Evolutionary conservation across 92 coral and sea anemone genomes (phyloP).

Genomic region (Palythoa grandis): DNA sequence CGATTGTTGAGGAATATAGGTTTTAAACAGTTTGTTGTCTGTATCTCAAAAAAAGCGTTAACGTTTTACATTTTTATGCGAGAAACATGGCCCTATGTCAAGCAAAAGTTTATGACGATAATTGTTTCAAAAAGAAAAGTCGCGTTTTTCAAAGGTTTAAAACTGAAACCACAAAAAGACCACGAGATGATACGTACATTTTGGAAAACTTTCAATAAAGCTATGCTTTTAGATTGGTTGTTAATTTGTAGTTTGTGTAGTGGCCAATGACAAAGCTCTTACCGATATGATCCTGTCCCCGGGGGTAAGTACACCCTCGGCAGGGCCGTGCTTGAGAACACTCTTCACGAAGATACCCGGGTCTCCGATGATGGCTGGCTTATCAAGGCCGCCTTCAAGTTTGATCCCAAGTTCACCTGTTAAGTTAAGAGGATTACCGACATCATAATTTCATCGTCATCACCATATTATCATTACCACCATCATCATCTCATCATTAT

Average conservation of each 20-base stretch:
- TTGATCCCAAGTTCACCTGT: constrained; percentile 34
- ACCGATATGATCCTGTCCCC: constrained; percentile 41
- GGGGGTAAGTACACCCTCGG: constrained; percentile 18
- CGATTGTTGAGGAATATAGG: too few relatives aligned
- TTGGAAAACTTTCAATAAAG: neutral
- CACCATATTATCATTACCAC: neutral
- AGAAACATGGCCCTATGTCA: too few relatives aligned
- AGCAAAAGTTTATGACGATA: too few relatives aligned
- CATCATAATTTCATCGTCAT: neutral
- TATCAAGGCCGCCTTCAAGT: constrained; percentile 37
- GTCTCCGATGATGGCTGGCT: constrained; percentile 37
- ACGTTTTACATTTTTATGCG: too few relatives aligned
- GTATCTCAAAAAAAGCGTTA: too few relatives aligned
- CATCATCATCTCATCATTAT: too few relatives aligned
- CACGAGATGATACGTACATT: too few relatives aligned
- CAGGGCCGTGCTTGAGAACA: constrained; percentile 20
- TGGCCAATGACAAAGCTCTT: neutral
- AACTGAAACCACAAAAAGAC: too few relatives aligned
- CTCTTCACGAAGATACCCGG: constrained; percentile 43
- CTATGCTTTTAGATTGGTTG: neutral
- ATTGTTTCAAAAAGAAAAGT: too few relatives aligned
- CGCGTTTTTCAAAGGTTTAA: too few relatives aligned
- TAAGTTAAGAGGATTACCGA: neutral
- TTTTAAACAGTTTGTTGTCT: too few relatives aligned
- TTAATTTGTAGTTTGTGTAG: neutral